These are phyloP conservation scores for Uropetala carovei DNA, from an alignment of 2,888 invertebrate genomes.

Conservation along the genomic window DNA sequence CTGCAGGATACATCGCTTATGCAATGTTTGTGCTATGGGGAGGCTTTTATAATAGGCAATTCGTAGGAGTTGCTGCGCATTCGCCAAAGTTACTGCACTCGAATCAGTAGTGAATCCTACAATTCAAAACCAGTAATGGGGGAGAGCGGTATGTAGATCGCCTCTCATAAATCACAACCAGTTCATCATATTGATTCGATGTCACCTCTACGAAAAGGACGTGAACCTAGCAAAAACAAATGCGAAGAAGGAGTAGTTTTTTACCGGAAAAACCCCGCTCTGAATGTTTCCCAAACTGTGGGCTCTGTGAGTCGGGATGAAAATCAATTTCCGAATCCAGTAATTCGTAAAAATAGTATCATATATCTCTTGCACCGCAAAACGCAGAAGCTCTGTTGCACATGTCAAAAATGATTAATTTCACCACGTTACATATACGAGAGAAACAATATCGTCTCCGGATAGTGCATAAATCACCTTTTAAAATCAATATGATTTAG, in stretches of 20 bases:
- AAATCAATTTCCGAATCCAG: conserved; percentile 58
- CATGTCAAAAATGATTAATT: conserved; percentile 25
- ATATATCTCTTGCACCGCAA: background rate
- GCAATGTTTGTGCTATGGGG: background rate
- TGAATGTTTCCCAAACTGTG: conserved; percentile 15
- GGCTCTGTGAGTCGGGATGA: background rate
- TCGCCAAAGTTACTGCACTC: background rate
- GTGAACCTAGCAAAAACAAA: background rate
- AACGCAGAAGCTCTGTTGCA: background rate
- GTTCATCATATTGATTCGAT: conserved; percentile 56
- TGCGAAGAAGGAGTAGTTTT: conserved; percentile 31
- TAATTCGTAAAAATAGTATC: conserved; percentile 57
- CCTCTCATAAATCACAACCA: conserved; percentile 40
- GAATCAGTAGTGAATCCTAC: background rate
- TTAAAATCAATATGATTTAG: conserved; percentile 15
- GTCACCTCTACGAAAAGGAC: conserved; percentile 23
- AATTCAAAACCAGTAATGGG: background rate
- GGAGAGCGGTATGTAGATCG: conserved; percentile 30
- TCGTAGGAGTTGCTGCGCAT: background rate
- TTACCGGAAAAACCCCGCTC: conserved; percentile 40
- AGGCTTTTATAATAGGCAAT: background rate
- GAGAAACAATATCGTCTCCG: conserved; percentile 3
- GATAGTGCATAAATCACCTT: background rate
- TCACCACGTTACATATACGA: conserved; percentile 1
- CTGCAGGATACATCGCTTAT: no score